phyloP scores from a whole-genome alignment of 2,113 vertebrate genomes.

The Myotis davidii region DNA sequence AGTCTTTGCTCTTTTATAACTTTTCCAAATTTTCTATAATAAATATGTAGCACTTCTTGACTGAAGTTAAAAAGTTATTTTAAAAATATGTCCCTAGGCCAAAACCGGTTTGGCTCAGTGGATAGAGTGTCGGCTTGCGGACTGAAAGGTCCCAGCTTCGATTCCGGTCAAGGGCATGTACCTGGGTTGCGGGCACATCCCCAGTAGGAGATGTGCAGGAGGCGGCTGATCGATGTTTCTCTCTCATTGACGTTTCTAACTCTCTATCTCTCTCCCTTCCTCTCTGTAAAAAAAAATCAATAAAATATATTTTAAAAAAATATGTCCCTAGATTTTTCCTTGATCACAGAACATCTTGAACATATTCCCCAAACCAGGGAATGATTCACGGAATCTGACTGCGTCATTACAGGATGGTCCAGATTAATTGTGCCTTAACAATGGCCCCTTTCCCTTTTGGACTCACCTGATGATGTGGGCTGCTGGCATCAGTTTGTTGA shows the following conservation, averaged over 20 bases:
- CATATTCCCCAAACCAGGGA: background rate
- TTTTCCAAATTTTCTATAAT: conserved; percentile 8
- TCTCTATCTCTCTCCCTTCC: no score
- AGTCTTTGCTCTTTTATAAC: background rate
- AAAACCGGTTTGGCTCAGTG: no score
- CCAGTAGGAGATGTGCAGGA: no score
- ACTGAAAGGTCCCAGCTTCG: no score
- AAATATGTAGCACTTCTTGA: background rate
- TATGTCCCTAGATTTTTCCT: background rate
- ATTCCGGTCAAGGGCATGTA: no score
- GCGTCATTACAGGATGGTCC: background rate
- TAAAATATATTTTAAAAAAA: background rate
- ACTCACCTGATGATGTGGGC: conserved; percentile 45
- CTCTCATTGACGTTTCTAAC: no score
- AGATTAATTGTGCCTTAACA: background rate
- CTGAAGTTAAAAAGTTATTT: background rate
- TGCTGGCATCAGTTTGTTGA: background rate
- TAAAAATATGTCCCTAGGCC: background rate
- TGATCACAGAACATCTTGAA: background rate
- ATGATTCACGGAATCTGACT: background rate
- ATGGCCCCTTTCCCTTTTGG: background rate
- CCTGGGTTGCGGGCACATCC: no score
- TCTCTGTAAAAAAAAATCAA: no score
- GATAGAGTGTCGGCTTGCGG: no score
- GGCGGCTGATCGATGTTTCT: no score